These are phyloP conservation scores for Leucopsar rothschildi DNA, from an alignment of 2,113 vertebrate species.

Conservation along the genomic window DNA sequence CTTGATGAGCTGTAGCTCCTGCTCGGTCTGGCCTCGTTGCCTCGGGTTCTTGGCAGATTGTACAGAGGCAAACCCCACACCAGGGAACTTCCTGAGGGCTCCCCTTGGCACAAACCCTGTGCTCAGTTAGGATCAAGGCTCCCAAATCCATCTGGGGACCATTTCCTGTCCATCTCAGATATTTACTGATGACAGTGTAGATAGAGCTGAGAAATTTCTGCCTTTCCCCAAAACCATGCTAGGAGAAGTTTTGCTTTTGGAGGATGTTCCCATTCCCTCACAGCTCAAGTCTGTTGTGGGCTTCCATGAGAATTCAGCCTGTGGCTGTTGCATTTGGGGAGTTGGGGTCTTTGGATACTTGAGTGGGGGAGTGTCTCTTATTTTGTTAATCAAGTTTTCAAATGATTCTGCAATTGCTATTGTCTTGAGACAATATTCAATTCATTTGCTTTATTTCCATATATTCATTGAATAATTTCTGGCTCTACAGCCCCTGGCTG, in stretches of 20 bases:
- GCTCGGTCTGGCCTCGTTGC: background rate
- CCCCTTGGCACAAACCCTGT: background rate
- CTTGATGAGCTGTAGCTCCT: background rate
- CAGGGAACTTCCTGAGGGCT: background rate
- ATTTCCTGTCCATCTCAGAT: background rate
- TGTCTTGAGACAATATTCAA: background rate
- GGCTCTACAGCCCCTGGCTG: background rate
- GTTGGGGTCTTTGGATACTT: background rate
- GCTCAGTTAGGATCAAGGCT: background rate
- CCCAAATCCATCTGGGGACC: background rate
- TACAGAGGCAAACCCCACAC: rapidly evolving
- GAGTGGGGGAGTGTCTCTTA: background rate
- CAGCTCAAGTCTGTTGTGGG: background rate
- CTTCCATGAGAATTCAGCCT: background rate
- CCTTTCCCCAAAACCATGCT: background rate
- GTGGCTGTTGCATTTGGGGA: background rate
- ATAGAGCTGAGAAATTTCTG: background rate
- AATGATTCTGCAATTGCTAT: background rate
- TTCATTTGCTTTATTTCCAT: background rate
- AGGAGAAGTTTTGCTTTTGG: background rate
- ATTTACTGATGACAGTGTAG: background rate
- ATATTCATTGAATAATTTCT: background rate
- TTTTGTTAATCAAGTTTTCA: background rate
- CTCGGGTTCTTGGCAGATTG: background rate
- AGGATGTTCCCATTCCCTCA: rapidly evolving